Evolutionary conservation across 2,113 vertebrate species (phyloP), one percentile per base, ranked within the genome.

Genomic region (Cyanoramphus novaezelandiae): DNA sequence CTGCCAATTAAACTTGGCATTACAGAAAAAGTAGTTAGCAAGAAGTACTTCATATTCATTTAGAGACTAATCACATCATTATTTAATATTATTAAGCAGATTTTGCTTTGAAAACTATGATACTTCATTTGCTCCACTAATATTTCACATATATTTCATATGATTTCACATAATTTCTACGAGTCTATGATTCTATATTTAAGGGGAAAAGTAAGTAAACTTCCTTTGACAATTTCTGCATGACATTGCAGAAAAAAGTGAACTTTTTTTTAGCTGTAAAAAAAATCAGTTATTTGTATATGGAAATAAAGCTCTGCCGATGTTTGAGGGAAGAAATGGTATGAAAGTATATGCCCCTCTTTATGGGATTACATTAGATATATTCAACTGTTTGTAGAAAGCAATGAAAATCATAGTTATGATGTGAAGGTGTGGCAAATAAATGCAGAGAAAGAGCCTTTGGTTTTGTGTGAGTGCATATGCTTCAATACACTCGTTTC

Each of bases 21-120:
- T 94, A 81, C 65, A 0, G 1, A 62, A 81, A 86, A 71, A 53
- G 14, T 76, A 93, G 46, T 89, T 68, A 94, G 14, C 19, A 91
- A 88, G 41, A 90, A 83, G 11, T 60, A 55, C 95, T 95, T 95
- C 5, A 78, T 85, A 95, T 62, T 96, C 10, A 94, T 86, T 74
- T 76, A 83, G 33, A 93, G n/a, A 62, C 5, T 65, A 96, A 80
- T 59, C 31, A 55, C 55, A 78, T 86, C 0, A 52, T 86, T 46
- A 77, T 35, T 37, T 16, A 95, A 91, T 92, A 77, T 84, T 83
- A 72, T 84, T 85, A 91, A 82, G 44, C 5, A 81, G 69, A 52
- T 1, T 81, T 91, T 78, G 8, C 49, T 85, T 96, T 83, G n/a
- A 86, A 84, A 53, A 33, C 43, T 33, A 14, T n/a, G 11, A 20